These are phyloP conservation scores for Pollenia amentaria DNA, from an alignment of 2,888 invertebrate genomes.

Conservation along the genomic window DNA sequence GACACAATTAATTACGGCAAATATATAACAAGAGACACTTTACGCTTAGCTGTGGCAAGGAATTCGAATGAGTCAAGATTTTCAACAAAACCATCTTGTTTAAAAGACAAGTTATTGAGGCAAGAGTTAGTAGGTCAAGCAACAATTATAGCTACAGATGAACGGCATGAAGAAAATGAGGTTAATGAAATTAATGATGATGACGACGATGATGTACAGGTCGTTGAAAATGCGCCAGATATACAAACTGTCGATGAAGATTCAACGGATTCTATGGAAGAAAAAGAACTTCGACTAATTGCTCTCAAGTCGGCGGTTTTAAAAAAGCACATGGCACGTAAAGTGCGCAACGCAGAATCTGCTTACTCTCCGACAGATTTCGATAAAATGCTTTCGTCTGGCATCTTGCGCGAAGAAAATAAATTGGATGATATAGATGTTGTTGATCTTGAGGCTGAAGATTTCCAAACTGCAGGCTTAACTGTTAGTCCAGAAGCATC, in stretches of 20 bases:
- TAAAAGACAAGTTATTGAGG: conserved; percentile 64
- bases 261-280: conserved; percentile 76
- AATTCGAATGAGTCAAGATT: conserved; percentile 21
- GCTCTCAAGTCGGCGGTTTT: conserved; percentile 84
- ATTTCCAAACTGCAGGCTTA: conserved; percentile 77
- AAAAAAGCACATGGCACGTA: conserved; percentile 82
- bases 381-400: conserved; percentile 77
- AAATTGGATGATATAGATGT: conserved; percentile 75
- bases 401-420: conserved; percentile 75
- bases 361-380: conserved; percentile 85
- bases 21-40: conserved; percentile 60
- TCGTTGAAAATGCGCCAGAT: conserved; percentile 56
- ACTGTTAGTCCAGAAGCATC: conserved; percentile 83
- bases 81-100: conserved; percentile 33
- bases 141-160: background rate
- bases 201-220: conserved; percentile 63
- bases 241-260: conserved; percentile 68
- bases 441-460: conserved; percentile 75
- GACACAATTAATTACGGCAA: conserved; percentile 29
- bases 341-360: conserved; percentile 82
- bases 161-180: background rate
- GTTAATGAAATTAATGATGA: conserved; percentile 1
- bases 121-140: conserved; percentile 26
- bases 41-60: conserved; percentile 64
- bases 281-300: conserved; percentile 82